Conservation (phyloP, 2,797 vertebrate species). For the Chelidonichthys spinosus region DNA sequence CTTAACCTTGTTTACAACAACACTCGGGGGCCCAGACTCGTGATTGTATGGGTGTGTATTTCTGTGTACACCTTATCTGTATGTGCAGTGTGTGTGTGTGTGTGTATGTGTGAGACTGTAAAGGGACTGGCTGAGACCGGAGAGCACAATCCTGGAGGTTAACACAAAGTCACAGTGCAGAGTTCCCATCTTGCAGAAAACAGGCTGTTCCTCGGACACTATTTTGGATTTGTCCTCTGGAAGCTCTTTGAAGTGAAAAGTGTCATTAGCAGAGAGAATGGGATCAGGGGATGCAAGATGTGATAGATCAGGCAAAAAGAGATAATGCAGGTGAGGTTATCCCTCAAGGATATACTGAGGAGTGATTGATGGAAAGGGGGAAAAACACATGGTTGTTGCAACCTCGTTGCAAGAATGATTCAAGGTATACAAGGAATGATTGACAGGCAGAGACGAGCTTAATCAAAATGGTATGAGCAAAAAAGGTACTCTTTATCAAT, state of each 20-base stretch:
- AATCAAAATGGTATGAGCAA: neutral
- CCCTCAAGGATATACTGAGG: conserved; percentile 33
- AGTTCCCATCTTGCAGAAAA: conserved; percentile 35
- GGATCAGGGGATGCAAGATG: conserved; percentile 18
- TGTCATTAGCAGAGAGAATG: conserved; percentile 22
- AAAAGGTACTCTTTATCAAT: neutral
- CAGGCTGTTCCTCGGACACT: conserved; percentile 42
- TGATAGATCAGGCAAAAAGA: conserved; percentile 13
- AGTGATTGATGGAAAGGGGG: neutral
- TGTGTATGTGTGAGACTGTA: conserved; percentile 11
- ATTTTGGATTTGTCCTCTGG: conserved; percentile 45
- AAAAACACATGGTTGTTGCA: neutral
- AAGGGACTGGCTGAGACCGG: conserved; percentile 22
- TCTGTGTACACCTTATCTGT: neutral
- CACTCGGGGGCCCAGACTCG: neutral
- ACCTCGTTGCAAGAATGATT: conserved; percentile 16
- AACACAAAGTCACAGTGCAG: conserved; percentile 46
- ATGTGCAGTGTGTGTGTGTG: neutral
- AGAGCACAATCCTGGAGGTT: conserved; percentile 41
- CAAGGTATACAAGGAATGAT: neutral
- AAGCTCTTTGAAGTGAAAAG: conserved; percentile 21
- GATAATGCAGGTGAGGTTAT: conserved; percentile 36
- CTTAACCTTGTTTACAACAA: conserved; percentile 26
- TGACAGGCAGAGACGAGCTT: neutral
- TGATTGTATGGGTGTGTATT: neutral